Base-by-base conservation (phyloP, 1,140 invertebrate genomes). In the Diorhabda elongata region DNA sequence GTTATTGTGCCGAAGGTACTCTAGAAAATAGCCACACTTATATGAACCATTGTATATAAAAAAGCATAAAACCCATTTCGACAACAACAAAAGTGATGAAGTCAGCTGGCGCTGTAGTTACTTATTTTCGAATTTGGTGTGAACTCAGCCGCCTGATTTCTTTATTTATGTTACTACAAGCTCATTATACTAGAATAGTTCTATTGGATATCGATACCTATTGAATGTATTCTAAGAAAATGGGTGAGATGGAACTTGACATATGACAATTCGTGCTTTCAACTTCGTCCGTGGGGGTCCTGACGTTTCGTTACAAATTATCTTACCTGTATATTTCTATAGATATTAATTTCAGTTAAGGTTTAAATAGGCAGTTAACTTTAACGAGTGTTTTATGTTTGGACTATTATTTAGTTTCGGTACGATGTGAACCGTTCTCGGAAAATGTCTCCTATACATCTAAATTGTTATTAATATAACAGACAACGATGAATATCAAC, bases 261-360 rank as follows among this genome's bases (percentile, higher is more conserved):
- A 43, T 56, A 44, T 67, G 26, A 61, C 42, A 47, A 70, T 66
- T 65, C 60, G 62, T 59, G 56, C 44, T 68, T 66, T 43, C 60
- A n/a, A 41, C 11, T 42, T 63, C 42, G 42, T n/a, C 70, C 9
- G 61, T 67, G 61, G 70, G 70, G 64, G 68, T 66, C 66, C 68
- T 58, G 68, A 74, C 68, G 69, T 71, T 73, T 73, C 47, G 72
- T 75, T 73, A 74, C 74, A 75, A 76, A 70, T 75, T 72, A 67
- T 67, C 65, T 11, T 67, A 67, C 65, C 65, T 67, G 65, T 7
- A 60, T 44, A 11, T 63, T 61, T 60, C 44, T 64, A 64, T 67
- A 44, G 44, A 60, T 47, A 60, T 67, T 67, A 67, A 67, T 67
- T 67, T 67, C 58, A n/a, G 4, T 59, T 59, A 41, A 67, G 58